Percentiles rank a stretch among this genome's conserved stretches.
Evolutionary conservation across 2,113 vertebrate species (phyloP).

Genomic region (Solea senegalensis): DNA sequence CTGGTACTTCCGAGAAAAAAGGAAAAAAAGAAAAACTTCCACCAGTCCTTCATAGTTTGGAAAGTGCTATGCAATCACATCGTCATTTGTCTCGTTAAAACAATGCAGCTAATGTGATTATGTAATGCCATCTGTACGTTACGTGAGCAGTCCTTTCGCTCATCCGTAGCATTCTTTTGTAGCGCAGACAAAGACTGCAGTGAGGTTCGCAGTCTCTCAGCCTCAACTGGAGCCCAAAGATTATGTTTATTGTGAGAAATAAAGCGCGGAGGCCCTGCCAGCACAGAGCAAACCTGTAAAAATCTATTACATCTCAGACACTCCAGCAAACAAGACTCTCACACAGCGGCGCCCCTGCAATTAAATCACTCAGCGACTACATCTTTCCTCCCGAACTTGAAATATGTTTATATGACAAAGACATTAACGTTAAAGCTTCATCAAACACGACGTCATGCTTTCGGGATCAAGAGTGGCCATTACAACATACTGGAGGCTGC

Average conservation of each 20-base stretch:
- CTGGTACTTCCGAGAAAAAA: slow-evolving; percentile 24
- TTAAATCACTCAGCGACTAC: slow-evolving; percentile 65
- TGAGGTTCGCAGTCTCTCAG: slow-evolving; percentile 8
- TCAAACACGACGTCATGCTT: slow-evolving; percentile 66
- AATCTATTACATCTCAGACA: slow-evolving; percentile 16
- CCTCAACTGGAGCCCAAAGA: slow-evolving; percentile 16
- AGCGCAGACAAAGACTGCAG: slow-evolving; percentile 31
- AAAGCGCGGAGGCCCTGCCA: slow-evolving; percentile 26
- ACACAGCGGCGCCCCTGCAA: slow-evolving; percentile 47
- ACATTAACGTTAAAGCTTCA: slow-evolving; percentile 71
- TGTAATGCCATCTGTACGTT: slow-evolving; percentile 60
- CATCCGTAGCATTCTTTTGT: slow-evolving; percentile 54
- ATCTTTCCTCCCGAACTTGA: slow-evolving; percentile 56
- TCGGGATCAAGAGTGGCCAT: slow-evolving; percentile 58
- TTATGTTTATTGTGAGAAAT: slow-evolving; percentile 30
- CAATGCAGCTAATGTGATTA: slow-evolving; percentile 60
- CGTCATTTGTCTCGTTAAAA: slow-evolving; percentile 64
- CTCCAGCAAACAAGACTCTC: slow-evolving; percentile 37
- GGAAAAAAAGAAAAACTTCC: slow-evolving; percentile 22
- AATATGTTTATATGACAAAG: slow-evolving; percentile 76
- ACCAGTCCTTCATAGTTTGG: slow-evolving; percentile 16
- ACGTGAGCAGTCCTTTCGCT: slow-evolving; percentile 53
- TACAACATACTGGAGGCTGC: slow-evolving; percentile 70
- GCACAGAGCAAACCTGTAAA: slow-evolving; percentile 43
- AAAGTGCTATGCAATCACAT: slow-evolving; percentile 41